Base-by-base conservation (phyloP, 2,113 vertebrate species). In the Nothocercus julius region DNA sequence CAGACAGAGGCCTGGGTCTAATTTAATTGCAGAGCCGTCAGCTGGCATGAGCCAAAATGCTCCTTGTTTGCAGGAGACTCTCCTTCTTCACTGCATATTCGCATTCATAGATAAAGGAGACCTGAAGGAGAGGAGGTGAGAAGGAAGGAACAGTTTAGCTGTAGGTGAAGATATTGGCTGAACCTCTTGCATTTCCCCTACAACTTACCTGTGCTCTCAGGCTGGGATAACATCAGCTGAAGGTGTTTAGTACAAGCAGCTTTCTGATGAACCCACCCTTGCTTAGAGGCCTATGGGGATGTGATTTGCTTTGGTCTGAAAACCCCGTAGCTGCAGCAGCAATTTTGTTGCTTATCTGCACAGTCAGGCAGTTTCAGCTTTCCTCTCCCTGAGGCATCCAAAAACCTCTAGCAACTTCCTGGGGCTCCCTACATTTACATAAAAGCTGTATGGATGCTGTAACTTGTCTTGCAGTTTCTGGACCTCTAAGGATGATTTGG, bases 361-460 rank as follows among this genome's bases (percentile, higher is more conserved):
- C 25, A 38, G n/a, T 14, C 24, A 28, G 16, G 32, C 5, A 36
- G 69, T 38, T 34, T 25, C 68, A 72, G 24, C 47, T 72, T 34
- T 25, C 5, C 7, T 15, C 24, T 8, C 17, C 8, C 25, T 27
- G 17, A 36, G 27, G 25, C 17, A 8, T 27, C 27, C 25, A 38
- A 53, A 36, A 72, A 18, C 18, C 28, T 54, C 18, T 66, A 44
- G 21, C 45, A 72, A 19, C 45, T 62, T 85, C 21, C 22, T 62
- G 70, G 36, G 45, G 22, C 58, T 76, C 62, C 8, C 30, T n/a
- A 14, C 20, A 1, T 72, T 42, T 54, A 32, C 40, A 45, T 28
- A 73, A 32, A 76, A 58, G 51, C 0, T 0, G 25, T n/a, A 5
- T 27, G 42, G 7, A 56, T 13, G 47, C 0, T 62, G 9, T 67